These are phyloP conservation scores for Chloroceryle aenea DNA, from an alignment of 2,113 vertebrate species.

Conservation along the genomic window DNA sequence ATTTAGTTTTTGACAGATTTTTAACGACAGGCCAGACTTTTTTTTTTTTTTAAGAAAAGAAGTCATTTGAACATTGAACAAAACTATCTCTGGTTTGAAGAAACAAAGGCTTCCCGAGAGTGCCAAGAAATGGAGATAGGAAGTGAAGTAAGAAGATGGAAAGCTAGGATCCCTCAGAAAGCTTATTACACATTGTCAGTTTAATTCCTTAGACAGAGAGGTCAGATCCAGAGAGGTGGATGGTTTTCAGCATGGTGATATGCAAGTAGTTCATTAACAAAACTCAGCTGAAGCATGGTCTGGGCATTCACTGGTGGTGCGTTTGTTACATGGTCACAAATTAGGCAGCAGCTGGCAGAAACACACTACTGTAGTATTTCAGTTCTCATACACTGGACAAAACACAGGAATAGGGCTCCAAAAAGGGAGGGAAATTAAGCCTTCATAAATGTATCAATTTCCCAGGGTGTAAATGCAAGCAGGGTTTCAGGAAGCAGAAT, in stretches of 20 bases:
- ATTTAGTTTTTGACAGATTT: neutral
- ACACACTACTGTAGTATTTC: neutral
- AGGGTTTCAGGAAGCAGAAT: slow-evolving; percentile 34
- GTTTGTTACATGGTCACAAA: neutral
- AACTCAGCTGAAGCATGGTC: neutral
- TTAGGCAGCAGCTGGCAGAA: neutral
- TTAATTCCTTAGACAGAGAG: neutral
- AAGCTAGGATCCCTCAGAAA: neutral
- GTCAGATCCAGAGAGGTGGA: neutral
- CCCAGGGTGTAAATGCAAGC: slow-evolving; percentile 44
- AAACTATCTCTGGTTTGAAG: neutral
- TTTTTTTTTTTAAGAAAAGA: neutral
- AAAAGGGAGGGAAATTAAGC: neutral
- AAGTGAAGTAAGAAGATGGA: neutral
- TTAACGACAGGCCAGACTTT: neutral
- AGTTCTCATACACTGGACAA: neutral
- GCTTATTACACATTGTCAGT: neutral
- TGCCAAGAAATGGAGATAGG: neutral
- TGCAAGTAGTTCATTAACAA: neutral
- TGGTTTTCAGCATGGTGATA: neutral
- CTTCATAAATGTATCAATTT: slow-evolving; percentile 13
- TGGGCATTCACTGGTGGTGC: neutral
- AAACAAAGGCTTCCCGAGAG: neutral
- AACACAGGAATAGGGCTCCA: neutral
- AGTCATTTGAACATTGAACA: neutral